Base-by-base conservation (phyloP, 2,797 vertebrate species). In the Clarias pachynema region DNA sequence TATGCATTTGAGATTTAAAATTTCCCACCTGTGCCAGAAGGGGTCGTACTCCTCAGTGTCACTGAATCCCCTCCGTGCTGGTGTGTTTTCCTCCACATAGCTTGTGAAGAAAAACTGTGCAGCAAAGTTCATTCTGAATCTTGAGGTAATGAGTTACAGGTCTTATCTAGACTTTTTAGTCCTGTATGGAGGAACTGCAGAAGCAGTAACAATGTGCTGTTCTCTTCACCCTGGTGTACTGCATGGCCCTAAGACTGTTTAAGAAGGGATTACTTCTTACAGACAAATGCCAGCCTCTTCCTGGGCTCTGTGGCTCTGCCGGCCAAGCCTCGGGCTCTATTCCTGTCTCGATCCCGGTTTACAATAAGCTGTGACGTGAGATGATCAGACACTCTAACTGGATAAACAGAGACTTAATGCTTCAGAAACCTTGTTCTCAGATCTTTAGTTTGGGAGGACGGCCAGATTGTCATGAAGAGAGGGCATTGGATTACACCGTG, bases 21-120 rank as follows among this genome's bases (percentile, higher is more conserved):
- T 89, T 86, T 82, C 97, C 96, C 96, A 98, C 97, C 97, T 98
- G 95, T 96, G 96, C 97, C 97, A 98, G 94, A 98, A 98, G 90
- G 97, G 97, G 92, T 98, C 97, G 85, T 96, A 95, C 72, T 97
- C 97, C 91, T 97, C 96, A 82, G 84, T 80, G 83, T 94, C 95
- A 91, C 91, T 93, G 66, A 94, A 89, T 66, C 90, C 90, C 87
- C 78, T 85, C 14, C 89, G 93, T 85, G 89, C 92, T 79, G 94
- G 93, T 44, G 91, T 92, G 86, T 91, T 93, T 82, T 95, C 96
- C 82, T 92, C 95, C 92, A 95, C 88, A 90, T 94, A 95, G 87
- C 93, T 96, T 2, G 95, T 96, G 92, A 96, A 97, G 92, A 97
- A 94, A 81, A 97, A 93, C 91, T 97, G 97, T n/a, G 96, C 96